Evolutionary conservation across 2,797 vertebrate species (phyloP).

Genomic region (Pampus argenteus): DNA sequence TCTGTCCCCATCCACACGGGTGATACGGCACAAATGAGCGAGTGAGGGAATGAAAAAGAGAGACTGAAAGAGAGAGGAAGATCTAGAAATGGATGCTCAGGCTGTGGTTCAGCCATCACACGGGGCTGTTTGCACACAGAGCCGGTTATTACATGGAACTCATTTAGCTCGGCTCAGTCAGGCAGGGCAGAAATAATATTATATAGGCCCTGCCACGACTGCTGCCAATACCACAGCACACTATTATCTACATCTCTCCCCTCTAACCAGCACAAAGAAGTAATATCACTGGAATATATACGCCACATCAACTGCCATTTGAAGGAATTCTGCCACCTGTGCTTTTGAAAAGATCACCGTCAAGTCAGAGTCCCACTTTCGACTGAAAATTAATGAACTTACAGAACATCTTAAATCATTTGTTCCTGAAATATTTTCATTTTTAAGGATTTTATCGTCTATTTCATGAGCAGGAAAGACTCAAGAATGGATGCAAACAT

Average conservation of each 20-base stretch:
- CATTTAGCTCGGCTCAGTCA: slow-evolving; percentile 83
- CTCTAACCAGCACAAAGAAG: slow-evolving; percentile 51
- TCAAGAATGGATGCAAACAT: slow-evolving; percentile 7
- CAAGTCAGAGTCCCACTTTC: slow-evolving; percentile 4
- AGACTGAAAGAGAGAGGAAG: slow-evolving; percentile 69
- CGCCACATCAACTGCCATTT: slow-evolving; percentile 10
- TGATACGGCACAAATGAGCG: slow-evolving; percentile 64
- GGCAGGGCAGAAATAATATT: slow-evolving; percentile 81
- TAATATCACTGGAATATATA: slow-evolving; percentile 37
- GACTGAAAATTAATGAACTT: slow-evolving; percentile 27
- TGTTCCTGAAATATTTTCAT: background rate
- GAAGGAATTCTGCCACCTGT: slow-evolving; percentile 32
- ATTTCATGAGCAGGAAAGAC: background rate
- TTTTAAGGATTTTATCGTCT: slow-evolving; percentile 9
- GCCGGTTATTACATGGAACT: slow-evolving; percentile 81
- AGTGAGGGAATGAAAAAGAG: slow-evolving; percentile 71
- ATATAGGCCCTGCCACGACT: slow-evolving; percentile 64
- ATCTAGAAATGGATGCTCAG: slow-evolving; percentile 78
- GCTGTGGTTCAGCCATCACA: slow-evolving; percentile 67
- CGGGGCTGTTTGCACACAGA: slow-evolving; percentile 79
- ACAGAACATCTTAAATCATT: background rate
- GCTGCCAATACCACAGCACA: slow-evolving; percentile 53
- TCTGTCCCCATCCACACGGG: slow-evolving; percentile 29
- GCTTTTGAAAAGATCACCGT: background rate
- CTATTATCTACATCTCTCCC: slow-evolving; percentile 64